Conservation (phyloP, 2,797 vertebrate genomes). For the Tokudaia muenninki region DNA sequence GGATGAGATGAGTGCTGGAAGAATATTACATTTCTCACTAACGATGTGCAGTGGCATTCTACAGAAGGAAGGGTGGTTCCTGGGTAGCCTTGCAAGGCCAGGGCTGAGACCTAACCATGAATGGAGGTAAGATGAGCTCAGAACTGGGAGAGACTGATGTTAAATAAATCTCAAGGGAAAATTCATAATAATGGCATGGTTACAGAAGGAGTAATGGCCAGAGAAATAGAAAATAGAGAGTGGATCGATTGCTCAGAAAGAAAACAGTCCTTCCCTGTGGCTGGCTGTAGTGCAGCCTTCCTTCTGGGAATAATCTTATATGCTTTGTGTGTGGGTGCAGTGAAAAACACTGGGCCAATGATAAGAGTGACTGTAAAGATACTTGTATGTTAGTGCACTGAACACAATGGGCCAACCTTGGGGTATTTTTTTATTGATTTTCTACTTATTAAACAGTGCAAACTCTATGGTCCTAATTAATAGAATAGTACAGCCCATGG, state of each 20-base stretch:
- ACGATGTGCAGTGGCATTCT: background rate
- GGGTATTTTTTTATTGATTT: constrained; percentile 32
- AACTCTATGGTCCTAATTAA: background rate
- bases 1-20: background rate
- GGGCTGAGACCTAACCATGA: background rate
- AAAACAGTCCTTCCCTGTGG: background rate
- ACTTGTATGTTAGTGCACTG: background rate
- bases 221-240: background rate
- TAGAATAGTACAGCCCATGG: background rate
- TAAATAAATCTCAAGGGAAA: background rate
- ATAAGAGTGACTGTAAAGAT: background rate
- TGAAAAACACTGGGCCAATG: background rate
- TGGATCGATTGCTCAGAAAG: background rate
- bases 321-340: background rate
- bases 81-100: background rate
- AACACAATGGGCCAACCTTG: background rate
- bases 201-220: constrained; percentile 11
- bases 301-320: background rate
- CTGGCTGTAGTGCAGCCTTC: background rate
- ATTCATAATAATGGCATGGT: background rate
- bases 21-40: background rate
- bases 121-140: background rate
- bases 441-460: constrained; percentile 3
- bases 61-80: background rate
- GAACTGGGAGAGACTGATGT: constrained; percentile 36